phyloP scores from a whole-genome alignment of 2,888 invertebrate genomes.

The Drosophila monieri region DNA sequence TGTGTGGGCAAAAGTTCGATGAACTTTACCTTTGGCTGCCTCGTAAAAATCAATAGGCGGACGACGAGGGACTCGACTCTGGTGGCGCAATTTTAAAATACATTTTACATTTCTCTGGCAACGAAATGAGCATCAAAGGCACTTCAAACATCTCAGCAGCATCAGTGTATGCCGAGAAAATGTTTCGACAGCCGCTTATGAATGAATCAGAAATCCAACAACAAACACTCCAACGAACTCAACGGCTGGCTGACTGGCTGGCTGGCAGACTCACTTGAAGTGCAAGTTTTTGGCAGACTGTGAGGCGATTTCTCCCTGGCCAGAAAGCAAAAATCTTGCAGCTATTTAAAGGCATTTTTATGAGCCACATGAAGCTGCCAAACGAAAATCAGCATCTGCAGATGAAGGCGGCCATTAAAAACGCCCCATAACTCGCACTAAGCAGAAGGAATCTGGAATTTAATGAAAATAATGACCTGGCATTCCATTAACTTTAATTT shows the following conservation, averaged over 20 bases:
- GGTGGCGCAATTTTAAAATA: slow-evolving; percentile 62
- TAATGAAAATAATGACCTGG: slow-evolving; percentile 11
- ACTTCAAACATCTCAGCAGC: slow-evolving; percentile 65
- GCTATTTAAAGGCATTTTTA: slow-evolving; percentile 65
- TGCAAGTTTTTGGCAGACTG: slow-evolving; percentile 71
- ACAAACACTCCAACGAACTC: slow-evolving; percentile 44
- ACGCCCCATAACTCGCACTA: slow-evolving; percentile 31
- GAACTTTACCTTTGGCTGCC: slow-evolving; percentile 66
- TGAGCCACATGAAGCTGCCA: slow-evolving; percentile 41
- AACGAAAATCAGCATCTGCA: slow-evolving; percentile 38
- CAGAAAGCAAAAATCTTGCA: slow-evolving; percentile 13
- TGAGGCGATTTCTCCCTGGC: slow-evolving; percentile 19
- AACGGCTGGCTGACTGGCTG: slow-evolving; percentile 1
- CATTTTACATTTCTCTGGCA: slow-evolving; percentile 50
- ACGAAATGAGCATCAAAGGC: slow-evolving; percentile 75
- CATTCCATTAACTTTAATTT: background rate
- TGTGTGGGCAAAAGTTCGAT: slow-evolving; percentile 44
- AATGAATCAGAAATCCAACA: slow-evolving; percentile 61
- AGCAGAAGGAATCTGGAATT: slow-evolving; percentile 7
- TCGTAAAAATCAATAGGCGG: slow-evolving; percentile 75
- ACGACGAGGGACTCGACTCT: slow-evolving; percentile 6
- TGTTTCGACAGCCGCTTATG: slow-evolving; percentile 57
- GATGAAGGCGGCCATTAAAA: slow-evolving; percentile 40
- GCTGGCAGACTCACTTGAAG: slow-evolving; percentile 53
- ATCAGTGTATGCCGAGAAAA: slow-evolving; percentile 36